Conservation (phyloP, 2,888 invertebrate genomes). For the Chaitophorus viminalis region DNA sequence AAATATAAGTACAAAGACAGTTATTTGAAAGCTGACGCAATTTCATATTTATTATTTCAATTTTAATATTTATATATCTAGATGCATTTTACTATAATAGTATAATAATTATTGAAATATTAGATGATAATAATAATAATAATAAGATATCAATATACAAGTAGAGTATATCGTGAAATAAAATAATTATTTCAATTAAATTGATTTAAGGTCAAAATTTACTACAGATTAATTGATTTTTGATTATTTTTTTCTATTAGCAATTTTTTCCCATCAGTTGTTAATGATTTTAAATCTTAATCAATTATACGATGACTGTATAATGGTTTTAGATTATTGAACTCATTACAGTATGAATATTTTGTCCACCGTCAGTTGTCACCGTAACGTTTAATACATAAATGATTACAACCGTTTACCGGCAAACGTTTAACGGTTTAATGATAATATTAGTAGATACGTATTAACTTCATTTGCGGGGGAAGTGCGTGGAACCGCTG, state of each 20-base stretch:
- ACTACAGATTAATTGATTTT: not conserved
- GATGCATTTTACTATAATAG: not conserved
- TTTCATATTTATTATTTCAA: too few species aligned
- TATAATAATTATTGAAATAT: too few species aligned
- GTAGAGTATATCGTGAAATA: too few species aligned
- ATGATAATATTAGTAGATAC: not conserved
- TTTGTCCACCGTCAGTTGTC: too few species aligned
- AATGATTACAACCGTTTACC: not conserved
- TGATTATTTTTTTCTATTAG: not conserved
- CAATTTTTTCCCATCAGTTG: not conserved
- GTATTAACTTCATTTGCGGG: not conserved
- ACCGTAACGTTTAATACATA: not conserved
- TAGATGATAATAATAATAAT: too few species aligned
- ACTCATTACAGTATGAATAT: not conserved
- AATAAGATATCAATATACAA: too few species aligned
- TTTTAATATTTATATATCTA: too few species aligned
- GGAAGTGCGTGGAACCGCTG: not conserved
- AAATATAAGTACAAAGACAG: slow-evolving; percentile 9
- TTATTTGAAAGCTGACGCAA: not conserved
- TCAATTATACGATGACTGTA: not conserved
- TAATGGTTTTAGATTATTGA: not conserved
- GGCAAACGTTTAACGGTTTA: not conserved
- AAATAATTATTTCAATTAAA: too few species aligned
- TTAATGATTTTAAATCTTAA: not conserved
- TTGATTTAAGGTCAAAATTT: not conserved